Base-by-base conservation (phyloP, 2,888 invertebrate genomes). In the Drosophila rubida region DNA sequence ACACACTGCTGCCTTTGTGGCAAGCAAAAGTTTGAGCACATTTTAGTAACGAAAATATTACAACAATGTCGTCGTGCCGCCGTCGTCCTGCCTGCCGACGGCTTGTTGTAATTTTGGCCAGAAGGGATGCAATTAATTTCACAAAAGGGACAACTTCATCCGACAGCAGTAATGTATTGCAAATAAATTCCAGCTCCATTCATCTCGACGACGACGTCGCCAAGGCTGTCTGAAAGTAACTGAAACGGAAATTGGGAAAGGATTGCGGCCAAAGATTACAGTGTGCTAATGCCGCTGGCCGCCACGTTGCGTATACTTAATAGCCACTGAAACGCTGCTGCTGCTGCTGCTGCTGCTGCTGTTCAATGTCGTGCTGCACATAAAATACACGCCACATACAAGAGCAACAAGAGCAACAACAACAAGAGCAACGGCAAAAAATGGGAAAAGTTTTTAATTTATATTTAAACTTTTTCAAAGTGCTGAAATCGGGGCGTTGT, bases 391-490 rank as follows among this genome's bases (percentile, higher is more conserved):
- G 68, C 58, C 64, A 80, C 87, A 68, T 66, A 78, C 58, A 74
- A 75, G 46, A 75, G 53, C 59, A 63, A 58, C 45, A 55, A 27
- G 27, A 74, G 48, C 50, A 66, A 62, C 27, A 65, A 60, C 30
- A 59, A 60, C n/a, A n/a, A n/a, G n/a, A n/a, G n/a, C n/a, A n/a
- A n/a, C n/a, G n/a, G n/a, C n/a, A 19, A 45, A 14, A 88, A 86
- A 89, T 87, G 82, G 76, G 80, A 87, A 91, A 91, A 91, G 83
- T 91, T 91, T 90, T 88, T 90, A 91, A 91, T 91, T 91, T 91
- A 90, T 91, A 90, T 90, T 88, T 85, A 88, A 90, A 90, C 88
- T 90, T 90, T 87, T 70, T 67, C 77, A 88, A 86, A 88, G 90
- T 89, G 90, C 79, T 89, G 89, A 90, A 84, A 88, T 80, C 75